These are phyloP conservation scores for Scaptomyza flava DNA, from an alignment of 2,888 invertebrate species.

Conservation along the genomic window DNA sequence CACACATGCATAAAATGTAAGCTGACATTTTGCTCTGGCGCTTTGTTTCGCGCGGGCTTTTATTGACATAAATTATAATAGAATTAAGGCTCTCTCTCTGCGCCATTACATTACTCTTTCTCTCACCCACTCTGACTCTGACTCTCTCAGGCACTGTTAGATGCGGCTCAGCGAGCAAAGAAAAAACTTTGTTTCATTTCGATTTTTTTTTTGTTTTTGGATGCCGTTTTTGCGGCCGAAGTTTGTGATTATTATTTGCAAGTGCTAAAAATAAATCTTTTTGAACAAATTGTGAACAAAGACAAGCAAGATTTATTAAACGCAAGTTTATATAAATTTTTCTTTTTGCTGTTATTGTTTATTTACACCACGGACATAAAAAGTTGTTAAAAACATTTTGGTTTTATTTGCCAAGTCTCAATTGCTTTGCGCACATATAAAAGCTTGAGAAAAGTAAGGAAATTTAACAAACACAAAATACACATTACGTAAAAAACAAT, in stretches of 20 bases:
- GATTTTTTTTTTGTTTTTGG: constrained; percentile 21
- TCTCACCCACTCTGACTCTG: constrained; percentile 2
- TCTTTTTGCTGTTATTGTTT: background rate
- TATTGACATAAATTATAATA: constrained; percentile 71
- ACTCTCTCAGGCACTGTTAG: constrained; percentile 20
- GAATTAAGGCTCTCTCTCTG: constrained; percentile 16
- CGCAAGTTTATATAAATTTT: constrained; percentile 24
- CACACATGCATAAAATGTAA: constrained; percentile 43
- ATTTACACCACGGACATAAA: constrained; percentile 11
- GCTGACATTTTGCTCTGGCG: constrained; percentile 72
- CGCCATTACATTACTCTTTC: constrained; percentile 1
- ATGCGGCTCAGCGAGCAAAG: constrained; percentile 29
- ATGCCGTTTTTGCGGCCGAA: constrained; percentile 19
- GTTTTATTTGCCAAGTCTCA: constrained; percentile 18
- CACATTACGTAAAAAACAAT: background rate
- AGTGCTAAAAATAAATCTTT: constrained; percentile 52
- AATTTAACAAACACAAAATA: constrained; percentile 7
- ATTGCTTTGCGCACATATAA: constrained; percentile 21
- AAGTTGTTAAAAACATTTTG: background rate
- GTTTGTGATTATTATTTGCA: constrained; percentile 42
- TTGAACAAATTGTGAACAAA: constrained; percentile 54
- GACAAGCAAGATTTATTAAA: constrained; percentile 36
- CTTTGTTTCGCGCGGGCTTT: constrained; percentile 78
- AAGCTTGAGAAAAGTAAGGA: constrained; percentile 12
- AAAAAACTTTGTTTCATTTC: constrained; percentile 21